Conservation (phyloP, 2,797 vertebrate species). For the Anas acuta region DNA sequence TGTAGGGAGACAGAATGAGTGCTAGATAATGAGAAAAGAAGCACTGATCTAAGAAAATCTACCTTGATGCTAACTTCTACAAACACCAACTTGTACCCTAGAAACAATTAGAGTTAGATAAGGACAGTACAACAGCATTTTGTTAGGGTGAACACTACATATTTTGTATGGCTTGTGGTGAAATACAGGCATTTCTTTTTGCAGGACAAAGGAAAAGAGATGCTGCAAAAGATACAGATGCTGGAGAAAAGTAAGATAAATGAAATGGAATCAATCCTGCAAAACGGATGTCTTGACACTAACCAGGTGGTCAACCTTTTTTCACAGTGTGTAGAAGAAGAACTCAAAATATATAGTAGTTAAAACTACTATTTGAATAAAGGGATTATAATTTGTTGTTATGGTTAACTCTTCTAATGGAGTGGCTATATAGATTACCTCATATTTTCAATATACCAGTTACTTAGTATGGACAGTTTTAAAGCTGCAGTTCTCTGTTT, state of each 20-base stretch:
- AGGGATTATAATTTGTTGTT: not conserved
- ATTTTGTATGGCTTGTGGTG: not conserved
- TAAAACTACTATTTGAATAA: conserved; percentile 46
- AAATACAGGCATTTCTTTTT: conserved; percentile 42
- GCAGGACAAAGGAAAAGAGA: conserved; percentile 84
- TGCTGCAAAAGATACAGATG: conserved; percentile 80
- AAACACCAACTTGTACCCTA: not conserved
- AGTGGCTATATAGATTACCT: not conserved
- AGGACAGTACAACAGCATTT: not conserved
- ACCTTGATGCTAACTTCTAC: not conserved
- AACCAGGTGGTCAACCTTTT: conserved; percentile 84
- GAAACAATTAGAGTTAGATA: not conserved
- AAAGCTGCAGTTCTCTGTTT: not conserved
- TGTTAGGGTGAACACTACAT: not conserved
- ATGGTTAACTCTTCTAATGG: not conserved
- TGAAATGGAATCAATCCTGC: conserved; percentile 85
- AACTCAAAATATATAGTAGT: conserved; percentile 82
- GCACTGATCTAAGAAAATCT: not conserved
- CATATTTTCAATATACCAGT: not conserved
- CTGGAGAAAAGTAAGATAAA: conserved; percentile 85
- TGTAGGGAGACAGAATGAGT: not conserved
- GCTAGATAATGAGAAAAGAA: not conserved
- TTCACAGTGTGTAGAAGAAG: conserved; percentile 80
- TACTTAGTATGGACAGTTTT: not conserved
- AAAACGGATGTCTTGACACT: conserved; percentile 70